Base-by-base conservation (phyloP, 2,888 invertebrate genomes). In the Meta bourneti region DNA sequence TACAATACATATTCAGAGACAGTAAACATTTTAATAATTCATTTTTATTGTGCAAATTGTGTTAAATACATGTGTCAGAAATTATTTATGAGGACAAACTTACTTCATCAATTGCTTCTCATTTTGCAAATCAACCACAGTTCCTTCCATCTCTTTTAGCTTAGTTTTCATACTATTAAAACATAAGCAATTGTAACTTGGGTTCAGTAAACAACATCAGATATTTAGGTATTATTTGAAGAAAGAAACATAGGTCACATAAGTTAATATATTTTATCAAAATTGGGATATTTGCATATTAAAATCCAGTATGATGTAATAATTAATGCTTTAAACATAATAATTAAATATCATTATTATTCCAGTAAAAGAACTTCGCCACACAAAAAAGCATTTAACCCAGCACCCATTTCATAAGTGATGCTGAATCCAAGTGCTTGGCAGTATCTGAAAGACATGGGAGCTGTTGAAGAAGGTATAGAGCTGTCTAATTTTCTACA, bases 101-200 rank as follows among this genome's bases (percentile, higher is more conserved):
- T 81, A 81, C 81, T 69, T 70, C 16, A 81, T 19, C 20, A 69
- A 72, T 52, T 72, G 82, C 51, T 72, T 51, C 49, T 82, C 71
- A 48, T 82, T 48, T 19, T 19, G 72, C 51, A 72, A n/a, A 49
- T 19, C 11, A 72, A 7, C n/a, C 6, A 72, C 20, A 49, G 20
- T 49, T n/a, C 71, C 82, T 82, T 82, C 82, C 19, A 49, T 6
- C 7, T 19, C 9, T 70, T 71, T 51, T 48, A 48, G 52, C 7
- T 70, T 70, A 48, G 6, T 51, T 51, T 51, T 71, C 51, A 72
- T 72, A 19, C 82, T 82, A 82, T 49, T 70, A 4, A 81, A 81
- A 61, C 70, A 49, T 4, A 70, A 1, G 4, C 34, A 34, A 34
- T 2, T 34, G 5, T 71, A 71, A n/a, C 20, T 16, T 71, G 19